A percentile compares a stretch with the other conserved stretches of the same genome.
These are phyloP conservation scores for Harpalus rubripes DNA, from an alignment of 2,888 invertebrate genomes.

Conservation along the genomic window DNA sequence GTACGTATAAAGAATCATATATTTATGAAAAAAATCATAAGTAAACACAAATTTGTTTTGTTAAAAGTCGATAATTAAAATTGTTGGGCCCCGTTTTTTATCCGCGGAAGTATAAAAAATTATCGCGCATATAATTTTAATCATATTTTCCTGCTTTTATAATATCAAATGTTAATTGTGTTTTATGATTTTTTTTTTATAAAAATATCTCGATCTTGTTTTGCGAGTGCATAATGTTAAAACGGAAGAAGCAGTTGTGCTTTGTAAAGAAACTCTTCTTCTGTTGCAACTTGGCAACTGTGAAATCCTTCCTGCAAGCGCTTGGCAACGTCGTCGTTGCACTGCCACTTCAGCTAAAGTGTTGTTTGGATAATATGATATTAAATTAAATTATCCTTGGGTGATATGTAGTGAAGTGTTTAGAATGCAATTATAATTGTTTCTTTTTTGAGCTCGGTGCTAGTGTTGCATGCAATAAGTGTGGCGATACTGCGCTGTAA, in stretches of 20 bases:
- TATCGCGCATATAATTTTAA: no score
- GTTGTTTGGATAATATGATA: slow-evolving; percentile 51
- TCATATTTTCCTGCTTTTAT: no score
- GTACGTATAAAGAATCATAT: no score
- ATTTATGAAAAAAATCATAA: no score
- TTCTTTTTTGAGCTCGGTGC: slow-evolving; percentile 38
- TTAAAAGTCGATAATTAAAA: no score
- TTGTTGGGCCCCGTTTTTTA: no score
- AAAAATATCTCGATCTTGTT: not conserved
- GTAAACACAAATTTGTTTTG: no score
- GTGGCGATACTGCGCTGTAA: slow-evolving; percentile 24
- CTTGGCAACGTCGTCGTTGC: slow-evolving; percentile 48
- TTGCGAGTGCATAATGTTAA: not conserved
- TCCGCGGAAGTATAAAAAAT: no score
- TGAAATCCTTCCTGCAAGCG: slow-evolving; percentile 17
- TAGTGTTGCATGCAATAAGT: not conserved
- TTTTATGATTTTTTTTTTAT: not conserved
- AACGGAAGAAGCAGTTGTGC: slow-evolving; percentile 15
- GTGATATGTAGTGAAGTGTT: slow-evolving; percentile 45
- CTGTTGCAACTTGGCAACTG: slow-evolving; percentile 7
- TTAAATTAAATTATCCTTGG: slow-evolving; percentile 56
- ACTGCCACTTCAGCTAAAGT: slow-evolving; percentile 62
- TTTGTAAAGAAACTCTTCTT: slow-evolving; percentile 31
- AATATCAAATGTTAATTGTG: no score
- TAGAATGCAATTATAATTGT: slow-evolving; percentile 56